These are phyloP conservation scores for Hydrolagus affinis DNA, from an alignment of 2,113 vertebrate species.

Conservation along the genomic window DNA sequence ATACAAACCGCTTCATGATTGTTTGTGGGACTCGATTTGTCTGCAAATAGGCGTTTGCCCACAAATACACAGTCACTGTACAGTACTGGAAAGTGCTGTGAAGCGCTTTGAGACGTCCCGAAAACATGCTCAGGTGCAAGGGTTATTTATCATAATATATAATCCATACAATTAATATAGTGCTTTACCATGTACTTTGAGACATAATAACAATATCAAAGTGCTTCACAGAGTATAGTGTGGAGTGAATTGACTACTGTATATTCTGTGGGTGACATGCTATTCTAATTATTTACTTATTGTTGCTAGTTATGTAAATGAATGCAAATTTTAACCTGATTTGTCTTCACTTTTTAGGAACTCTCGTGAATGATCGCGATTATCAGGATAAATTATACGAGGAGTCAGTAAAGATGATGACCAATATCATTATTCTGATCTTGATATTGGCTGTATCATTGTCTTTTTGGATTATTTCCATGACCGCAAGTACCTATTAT, in stretches of 20 bases:
- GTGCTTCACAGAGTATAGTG: no score
- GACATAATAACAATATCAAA: background rate
- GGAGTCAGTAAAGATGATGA: slow-evolving; percentile 77
- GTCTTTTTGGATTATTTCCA: slow-evolving; percentile 80
- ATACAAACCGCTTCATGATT: no score
- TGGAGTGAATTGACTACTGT: no score
- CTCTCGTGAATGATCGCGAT: background rate
- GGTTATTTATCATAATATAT: background rate
- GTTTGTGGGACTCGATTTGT: no score
- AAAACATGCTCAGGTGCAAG: no score
- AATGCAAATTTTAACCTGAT: background rate
- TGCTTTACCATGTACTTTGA: background rate
- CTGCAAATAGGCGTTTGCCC: no score
- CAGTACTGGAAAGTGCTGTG: no score
- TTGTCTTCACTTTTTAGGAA: slow-evolving; percentile 11
- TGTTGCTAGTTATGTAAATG: background rate
- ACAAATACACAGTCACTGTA: no score
- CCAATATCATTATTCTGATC: slow-evolving; percentile 74
- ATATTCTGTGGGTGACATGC: background rate
- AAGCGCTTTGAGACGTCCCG: no score
- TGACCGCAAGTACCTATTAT: slow-evolving; percentile 71
- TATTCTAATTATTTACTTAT: background rate
- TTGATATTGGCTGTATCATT: slow-evolving; percentile 76
- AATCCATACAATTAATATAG: no score
- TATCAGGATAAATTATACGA: slow-evolving; percentile 48